Evolutionary conservation across 2,797 vertebrate species (phyloP).

Genomic region (Acipenser oxyrinchus): DNA sequence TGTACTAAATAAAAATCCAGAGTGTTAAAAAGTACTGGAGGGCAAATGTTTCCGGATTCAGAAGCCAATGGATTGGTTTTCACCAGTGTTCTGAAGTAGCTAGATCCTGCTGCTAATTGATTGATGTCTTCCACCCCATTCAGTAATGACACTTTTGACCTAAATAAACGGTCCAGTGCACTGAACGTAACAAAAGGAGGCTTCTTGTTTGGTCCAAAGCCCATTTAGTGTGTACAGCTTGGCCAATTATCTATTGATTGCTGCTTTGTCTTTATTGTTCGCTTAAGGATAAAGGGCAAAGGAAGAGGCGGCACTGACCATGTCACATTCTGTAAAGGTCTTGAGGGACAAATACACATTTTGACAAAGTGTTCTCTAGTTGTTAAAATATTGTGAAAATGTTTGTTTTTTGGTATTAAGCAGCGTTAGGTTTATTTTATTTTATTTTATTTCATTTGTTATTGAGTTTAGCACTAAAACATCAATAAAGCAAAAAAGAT

Average conservation of each 20-base stretch:
- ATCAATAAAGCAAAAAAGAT: no score
- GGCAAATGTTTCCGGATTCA: no score
- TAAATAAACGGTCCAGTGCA: slow-evolving; percentile 74
- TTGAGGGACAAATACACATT: no score
- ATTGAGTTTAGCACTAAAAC: no score
- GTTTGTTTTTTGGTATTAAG: no score
- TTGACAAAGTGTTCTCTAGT: no score
- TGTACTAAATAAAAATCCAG: no score
- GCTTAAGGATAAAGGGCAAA: slow-evolving; percentile 60
- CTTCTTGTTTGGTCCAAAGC: slow-evolving; percentile 57
- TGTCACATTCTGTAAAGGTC: slow-evolving; percentile 56
- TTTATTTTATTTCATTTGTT: no score
- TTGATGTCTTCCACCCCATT: slow-evolving; percentile 52
- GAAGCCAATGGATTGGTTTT: no score
- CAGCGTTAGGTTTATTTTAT: no score
- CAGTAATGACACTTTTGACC: slow-evolving; percentile 73
- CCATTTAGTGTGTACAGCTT: slow-evolving; percentile 55
- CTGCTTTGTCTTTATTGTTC: slow-evolving; percentile 63
- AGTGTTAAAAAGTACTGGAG: no score
- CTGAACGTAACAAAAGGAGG: slow-evolving; percentile 57
- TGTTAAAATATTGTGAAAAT: no score
- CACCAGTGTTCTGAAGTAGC: slow-evolving; percentile 27
- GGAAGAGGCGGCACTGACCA: slow-evolving; percentile 61
- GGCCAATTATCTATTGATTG: slow-evolving; percentile 86
- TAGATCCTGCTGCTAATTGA: slow-evolving; percentile 71